A percentile compares a stretch with the other conserved stretches of the same genome.
These are phyloP conservation scores for Scatophagus argus DNA, from an alignment of 2,113 vertebrate species.

Conservation along the genomic window DNA sequence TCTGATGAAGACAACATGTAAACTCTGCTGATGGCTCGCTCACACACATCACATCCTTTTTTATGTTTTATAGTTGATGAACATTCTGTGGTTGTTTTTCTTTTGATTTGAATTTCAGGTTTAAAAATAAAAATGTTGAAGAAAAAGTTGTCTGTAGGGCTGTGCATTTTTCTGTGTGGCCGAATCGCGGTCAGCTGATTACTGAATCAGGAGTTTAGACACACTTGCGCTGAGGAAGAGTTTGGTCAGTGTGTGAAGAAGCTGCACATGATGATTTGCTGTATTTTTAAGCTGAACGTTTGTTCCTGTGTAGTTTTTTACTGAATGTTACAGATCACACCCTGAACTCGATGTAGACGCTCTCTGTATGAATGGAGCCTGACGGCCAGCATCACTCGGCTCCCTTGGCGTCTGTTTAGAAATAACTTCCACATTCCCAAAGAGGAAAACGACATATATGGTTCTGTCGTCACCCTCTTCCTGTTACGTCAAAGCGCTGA, in stretches of 20 bases:
- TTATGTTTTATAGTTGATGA: slow-evolving; percentile 70
- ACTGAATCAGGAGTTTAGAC: too few relatives aligned
- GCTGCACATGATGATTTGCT: too few relatives aligned
- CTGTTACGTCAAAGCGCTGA: slow-evolving; percentile 62
- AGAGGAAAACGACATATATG: slow-evolving; percentile 33
- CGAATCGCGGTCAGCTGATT: neutral
- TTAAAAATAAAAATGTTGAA: slow-evolving; percentile 57
- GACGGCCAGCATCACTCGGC: too few relatives aligned
- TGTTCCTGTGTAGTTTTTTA: too few relatives aligned
- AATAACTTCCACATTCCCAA: slow-evolving; percentile 24
- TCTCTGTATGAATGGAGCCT: too few relatives aligned
- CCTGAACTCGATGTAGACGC: too few relatives aligned
- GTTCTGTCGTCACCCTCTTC: slow-evolving; percentile 50
- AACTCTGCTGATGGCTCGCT: slow-evolving; percentile 45
- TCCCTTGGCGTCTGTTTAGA: neutral
- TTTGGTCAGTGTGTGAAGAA: too few relatives aligned
- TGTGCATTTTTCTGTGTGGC: neutral
- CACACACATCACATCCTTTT: slow-evolving; percentile 45
- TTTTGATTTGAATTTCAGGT: slow-evolving; percentile 47
- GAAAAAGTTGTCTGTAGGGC: neutral
- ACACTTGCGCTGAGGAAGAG: too few relatives aligned
- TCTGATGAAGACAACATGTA: slow-evolving; percentile 99
- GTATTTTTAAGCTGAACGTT: too few relatives aligned
- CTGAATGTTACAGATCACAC: too few relatives aligned
- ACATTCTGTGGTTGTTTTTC: slow-evolving; percentile 5